Evolutionary conservation across 2,113 vertebrate genomes (phyloP).

Genomic region (Atlantisia rogersi): DNA sequence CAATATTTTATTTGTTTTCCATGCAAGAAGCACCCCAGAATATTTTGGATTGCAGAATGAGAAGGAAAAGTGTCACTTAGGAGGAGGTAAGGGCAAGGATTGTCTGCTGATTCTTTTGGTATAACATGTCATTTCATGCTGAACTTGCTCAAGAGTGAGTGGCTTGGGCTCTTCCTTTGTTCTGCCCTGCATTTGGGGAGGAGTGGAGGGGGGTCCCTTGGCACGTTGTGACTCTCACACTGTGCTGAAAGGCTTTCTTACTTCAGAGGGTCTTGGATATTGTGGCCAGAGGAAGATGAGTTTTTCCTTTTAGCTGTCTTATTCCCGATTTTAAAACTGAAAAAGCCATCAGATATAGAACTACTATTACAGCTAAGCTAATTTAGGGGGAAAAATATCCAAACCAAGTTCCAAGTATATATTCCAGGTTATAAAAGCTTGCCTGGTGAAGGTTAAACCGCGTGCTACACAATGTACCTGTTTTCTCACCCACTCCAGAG

Average conservation of each 20-base stretch:
- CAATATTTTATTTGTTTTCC: background rate
- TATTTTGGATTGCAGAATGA: background rate
- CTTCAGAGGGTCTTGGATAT: background rate
- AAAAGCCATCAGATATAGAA: accelerated
- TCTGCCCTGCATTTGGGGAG: background rate
- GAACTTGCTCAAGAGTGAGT: background rate
- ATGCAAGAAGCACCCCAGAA: background rate
- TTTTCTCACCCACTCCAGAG: background rate
- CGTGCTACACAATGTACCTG: background rate
- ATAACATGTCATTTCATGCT: background rate
- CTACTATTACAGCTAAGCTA: background rate
- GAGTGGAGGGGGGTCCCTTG: accelerated
- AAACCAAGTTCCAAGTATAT: background rate
- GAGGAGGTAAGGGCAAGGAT: background rate
- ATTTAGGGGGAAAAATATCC: background rate
- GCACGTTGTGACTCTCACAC: background rate
- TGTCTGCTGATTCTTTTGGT: background rate
- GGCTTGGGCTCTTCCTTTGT: background rate
- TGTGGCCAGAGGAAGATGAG: background rate
- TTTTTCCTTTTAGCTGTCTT: background rate
- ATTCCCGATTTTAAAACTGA: background rate
- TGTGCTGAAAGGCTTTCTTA: background rate
- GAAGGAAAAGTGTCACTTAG: background rate
- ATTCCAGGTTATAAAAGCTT: background rate
- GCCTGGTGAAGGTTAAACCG: background rate